phyloP scores from a whole-genome alignment of 2,113 vertebrate species.

The Patagioenas fasciata region DNA sequence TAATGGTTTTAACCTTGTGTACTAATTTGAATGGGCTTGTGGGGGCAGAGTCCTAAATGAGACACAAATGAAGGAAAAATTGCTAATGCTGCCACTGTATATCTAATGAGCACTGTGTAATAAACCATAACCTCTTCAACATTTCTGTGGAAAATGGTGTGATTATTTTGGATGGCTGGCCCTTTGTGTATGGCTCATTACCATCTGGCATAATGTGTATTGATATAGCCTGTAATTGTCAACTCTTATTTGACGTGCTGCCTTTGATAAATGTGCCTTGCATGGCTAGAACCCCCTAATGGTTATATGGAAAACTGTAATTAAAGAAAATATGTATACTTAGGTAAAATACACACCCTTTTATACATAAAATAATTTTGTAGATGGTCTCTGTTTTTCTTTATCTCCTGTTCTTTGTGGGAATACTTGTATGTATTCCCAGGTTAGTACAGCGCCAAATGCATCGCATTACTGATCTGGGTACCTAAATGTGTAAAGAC shows the following conservation, averaged over 20 bases:
- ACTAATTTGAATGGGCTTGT: conserved; percentile 78
- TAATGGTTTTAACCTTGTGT: conserved; percentile 85
- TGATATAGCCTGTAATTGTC: conserved; percentile 95
- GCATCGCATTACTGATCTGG: not conserved
- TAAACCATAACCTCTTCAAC: conserved; percentile 88
- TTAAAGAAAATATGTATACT: conserved; percentile 69
- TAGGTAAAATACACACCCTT: conserved; percentile 54
- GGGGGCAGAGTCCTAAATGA: conserved; percentile 80
- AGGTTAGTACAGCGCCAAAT: not conserved
- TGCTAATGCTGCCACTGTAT: conserved; percentile 80
- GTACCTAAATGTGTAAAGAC: not conserved
- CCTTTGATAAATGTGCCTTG: conserved; percentile 94
- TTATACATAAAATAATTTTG: conserved; percentile 6
- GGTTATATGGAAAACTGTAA: conserved; percentile 77
- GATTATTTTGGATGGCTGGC: conserved; percentile 86
- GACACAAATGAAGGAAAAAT: conserved; percentile 83
- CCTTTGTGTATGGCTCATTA: conserved; percentile 91
- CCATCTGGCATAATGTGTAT: conserved; percentile 89
- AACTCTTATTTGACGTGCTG: conserved; percentile 95
- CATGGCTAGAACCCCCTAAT: conserved; percentile 82
- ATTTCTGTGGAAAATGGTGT: conserved; percentile 83
- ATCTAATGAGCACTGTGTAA: conserved; percentile 86
- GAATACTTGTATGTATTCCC: not conserved
- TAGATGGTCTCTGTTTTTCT: conserved; percentile 1
- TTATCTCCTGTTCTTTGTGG: not conserved